These are phyloP conservation scores for Leptodactylus fallax DNA, from an alignment of 2,797 vertebrate species.

Conservation along the genomic window DNA sequence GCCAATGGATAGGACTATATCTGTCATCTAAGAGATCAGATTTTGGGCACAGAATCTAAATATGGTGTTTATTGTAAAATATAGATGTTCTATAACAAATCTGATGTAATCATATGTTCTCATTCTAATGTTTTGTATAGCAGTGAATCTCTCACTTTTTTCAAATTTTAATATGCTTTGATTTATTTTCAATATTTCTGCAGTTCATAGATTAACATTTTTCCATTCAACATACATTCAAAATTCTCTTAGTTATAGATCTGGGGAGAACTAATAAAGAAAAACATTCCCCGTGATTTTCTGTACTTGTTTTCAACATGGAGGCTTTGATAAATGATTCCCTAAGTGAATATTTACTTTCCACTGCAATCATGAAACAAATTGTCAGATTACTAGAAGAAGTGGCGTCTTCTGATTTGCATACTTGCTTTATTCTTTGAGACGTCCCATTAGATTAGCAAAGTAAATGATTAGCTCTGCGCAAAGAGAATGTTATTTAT, in stretches of 20 bases:
- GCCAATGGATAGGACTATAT: no score
- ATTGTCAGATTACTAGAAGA: conserved; percentile 13
- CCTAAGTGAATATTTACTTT: conserved; percentile 44
- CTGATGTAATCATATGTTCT: no score
- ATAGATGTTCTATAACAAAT: no score
- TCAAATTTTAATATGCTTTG: not conserved
- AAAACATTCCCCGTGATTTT: conserved; percentile 3
- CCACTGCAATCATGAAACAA: conserved; percentile 24
- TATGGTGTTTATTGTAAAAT: no score
- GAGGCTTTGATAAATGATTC: conserved; percentile 46
- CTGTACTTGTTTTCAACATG: conserved; percentile 11
- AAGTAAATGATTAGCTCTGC: conserved; percentile 37
- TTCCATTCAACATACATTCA: not conserved
- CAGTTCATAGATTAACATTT: not conserved
- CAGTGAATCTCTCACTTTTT: not conserved
- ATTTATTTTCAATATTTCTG: not conserved
- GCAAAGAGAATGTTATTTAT: conserved; percentile 28
- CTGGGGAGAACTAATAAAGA: conserved; percentile 21
- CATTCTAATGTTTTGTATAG: no score
- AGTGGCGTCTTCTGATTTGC: conserved; percentile 28
- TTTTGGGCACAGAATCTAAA: no score
- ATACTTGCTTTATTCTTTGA: conserved; percentile 26
- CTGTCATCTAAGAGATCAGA: no score
- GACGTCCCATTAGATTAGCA: conserved; percentile 27
- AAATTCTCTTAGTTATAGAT: not conserved